phyloP scores from a whole-genome alignment of 1,140 invertebrate species.

The Pachypsylla venusta region DNA sequence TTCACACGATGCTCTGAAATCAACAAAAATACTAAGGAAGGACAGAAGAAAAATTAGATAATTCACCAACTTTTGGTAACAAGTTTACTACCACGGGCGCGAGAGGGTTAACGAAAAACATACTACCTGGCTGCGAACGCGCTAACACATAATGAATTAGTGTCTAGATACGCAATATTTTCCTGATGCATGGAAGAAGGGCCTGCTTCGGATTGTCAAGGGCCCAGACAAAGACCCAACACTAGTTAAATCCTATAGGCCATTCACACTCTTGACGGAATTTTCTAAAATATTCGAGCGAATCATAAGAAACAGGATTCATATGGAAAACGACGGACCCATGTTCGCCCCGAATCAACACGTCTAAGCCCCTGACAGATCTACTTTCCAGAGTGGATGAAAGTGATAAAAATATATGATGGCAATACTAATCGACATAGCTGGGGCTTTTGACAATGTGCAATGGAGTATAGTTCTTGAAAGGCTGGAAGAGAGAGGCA shows the following conservation, averaged over 20 bases:
- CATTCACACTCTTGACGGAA: not conserved
- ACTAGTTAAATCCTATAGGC: not conserved
- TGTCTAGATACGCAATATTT: not conserved
- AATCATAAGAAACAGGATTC: not conserved
- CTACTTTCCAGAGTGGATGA: not conserved
- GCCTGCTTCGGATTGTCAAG: not conserved
- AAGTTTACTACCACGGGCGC: no score
- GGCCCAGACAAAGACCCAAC: not conserved
- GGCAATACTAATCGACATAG: not conserved
- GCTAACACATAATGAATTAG: not conserved
- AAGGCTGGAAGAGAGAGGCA: not conserved
- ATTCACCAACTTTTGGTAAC: no score
- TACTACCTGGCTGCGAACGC: no score
- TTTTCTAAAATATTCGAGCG: not conserved
- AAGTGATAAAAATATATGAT: not conserved
- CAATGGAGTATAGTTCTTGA: not conserved
- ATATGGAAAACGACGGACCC: not conserved
- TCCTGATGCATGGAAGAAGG: not conserved
- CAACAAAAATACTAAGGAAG: no score
- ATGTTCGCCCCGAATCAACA: not conserved
- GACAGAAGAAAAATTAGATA: no score
- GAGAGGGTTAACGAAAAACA: no score
- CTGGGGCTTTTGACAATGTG: not conserved
- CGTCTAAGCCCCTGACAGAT: not conserved
- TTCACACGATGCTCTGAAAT: no score